Percentiles rank a stretch among this genome's conserved stretches.
Conservation (phyloP, 2,797 vertebrate species). For the Rhincodon typus region DNA sequence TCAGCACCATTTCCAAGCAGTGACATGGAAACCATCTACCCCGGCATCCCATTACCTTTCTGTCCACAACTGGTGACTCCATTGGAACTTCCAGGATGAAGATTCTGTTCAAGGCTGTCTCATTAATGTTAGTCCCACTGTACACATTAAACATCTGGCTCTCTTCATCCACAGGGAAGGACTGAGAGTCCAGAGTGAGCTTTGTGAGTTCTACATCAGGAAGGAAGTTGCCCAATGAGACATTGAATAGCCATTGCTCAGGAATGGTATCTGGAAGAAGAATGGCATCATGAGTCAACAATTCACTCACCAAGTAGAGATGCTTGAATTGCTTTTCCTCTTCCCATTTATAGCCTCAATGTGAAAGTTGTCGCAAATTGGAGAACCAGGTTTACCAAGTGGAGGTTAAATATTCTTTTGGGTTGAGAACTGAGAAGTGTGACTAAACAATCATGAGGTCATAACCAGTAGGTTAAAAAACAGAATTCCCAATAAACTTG, state of each 20-base stretch:
- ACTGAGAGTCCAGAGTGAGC: conserved; percentile 41
- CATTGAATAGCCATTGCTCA: conserved; percentile 43
- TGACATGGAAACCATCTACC: background rate
- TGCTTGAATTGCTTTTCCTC: too few species aligned
- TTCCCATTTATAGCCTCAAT: too few species aligned
- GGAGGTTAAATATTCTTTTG: too few species aligned
- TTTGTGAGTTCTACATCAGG: conserved; percentile 49
- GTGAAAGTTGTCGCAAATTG: too few species aligned
- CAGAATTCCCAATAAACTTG: too few species aligned
- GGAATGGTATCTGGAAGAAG: conserved; percentile 43
- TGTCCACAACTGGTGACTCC: conserved; percentile 43
- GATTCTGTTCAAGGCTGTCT: conserved; percentile 40
- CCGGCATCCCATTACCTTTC: conserved; percentile 44
- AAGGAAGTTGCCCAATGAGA: conserved; percentile 49
- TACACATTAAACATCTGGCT: conserved; percentile 42
- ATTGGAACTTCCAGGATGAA: conserved; percentile 45
- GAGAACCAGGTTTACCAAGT: too few species aligned
- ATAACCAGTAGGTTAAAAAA: too few species aligned
- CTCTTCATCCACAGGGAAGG: conserved; percentile 41
- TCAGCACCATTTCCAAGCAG: background rate
- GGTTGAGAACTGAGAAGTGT: too few species aligned
- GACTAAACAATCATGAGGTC: too few species aligned
- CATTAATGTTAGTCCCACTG: conserved; percentile 39
- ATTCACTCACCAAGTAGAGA: too few species aligned
- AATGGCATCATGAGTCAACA: background rate